Evolutionary conservation across 2,113 vertebrate genomes (phyloP), one percentile per base, ranked within the genome.

Genomic region (Oxyruncus cristatus): DNA sequence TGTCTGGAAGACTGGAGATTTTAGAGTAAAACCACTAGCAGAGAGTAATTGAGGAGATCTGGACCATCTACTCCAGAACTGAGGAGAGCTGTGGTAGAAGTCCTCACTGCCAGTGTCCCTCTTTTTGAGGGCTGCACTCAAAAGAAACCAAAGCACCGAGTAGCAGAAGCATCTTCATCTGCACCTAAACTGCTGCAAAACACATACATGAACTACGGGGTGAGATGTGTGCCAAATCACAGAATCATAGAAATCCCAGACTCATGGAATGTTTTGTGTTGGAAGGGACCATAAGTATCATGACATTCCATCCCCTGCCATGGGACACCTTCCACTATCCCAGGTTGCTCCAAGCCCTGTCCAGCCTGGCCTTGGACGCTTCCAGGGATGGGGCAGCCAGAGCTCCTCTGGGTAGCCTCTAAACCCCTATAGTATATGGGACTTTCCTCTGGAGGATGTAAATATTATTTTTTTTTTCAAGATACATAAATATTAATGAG

Each of bases 251-350:
- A 61, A 89, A 61, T 41, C 24, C 30, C 3, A 17, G n/a, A 15
- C 11, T 4, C 16, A 26, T 53, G 6, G 44, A 76, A 62, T 10
- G 5, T 8, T n/a, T 53, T 59, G 7, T 4, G 4, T 35, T 55
- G 55, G 26, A 82, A 61, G 39, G 26, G 11, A 22, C 23, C 13
- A 3, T 39, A 67, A 59, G 19, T 24, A n/a, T 39, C 2, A 53
- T 11, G 4, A 35, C 1, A 1, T 42, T 70, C n/a, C 8, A 35
- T 3, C 5, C 30, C 19, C 18, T 59, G 7, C 12, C 27, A 4
- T n/a, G 23, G 12, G 33, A 20, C 15, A 28, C 6, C 12, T 81
- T 42, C 8, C 24, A 18, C 33, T 47, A 30, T 23, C 39, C 30
- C 37, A 26, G 28, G 39, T 32, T 17, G 4, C 19, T 75, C 37